Base-by-base conservation (phyloP, 2,113 vertebrate genomes). In the Callithrix jacchus region DNA sequence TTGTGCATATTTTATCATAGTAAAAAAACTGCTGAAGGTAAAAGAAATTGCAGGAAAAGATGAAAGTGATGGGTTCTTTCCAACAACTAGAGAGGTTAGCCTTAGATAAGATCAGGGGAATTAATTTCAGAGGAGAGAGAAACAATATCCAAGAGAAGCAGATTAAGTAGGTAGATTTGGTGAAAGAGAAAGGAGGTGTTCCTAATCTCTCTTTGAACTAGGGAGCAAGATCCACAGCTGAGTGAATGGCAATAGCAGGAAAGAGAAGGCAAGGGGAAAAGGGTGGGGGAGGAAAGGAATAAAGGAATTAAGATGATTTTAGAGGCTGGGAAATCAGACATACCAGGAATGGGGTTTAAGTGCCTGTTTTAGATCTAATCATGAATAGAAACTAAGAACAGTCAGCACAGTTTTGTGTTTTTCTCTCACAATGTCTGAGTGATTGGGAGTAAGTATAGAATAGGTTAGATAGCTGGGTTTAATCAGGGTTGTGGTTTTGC, bases 1-100 rank as follows among this genome's bases (percentile, higher is more conserved):
- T 58, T 83, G 12, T 77, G 16, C 52, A 10, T 52, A 35, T 68
- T 66, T 86, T 77, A 86, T 54, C 27, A 77, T 6, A 85, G 56
- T 58, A 89, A 76, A 93, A 74, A 93, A 87, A 54, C 1, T 74
- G 81, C 47, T 90, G 47, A 94, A 68, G 70, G 27, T 84, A 84
- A 95, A 3, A 73, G 5, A 87, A 66, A 76, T 0, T 73, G 8
- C 42, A 40, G 58, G 54, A 77, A 95, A 49, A 68, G 68, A 81
- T 10, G 2, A 71, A 77, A 52, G 70, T n/a, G 37, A 87, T 1
- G 56, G 18, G 58, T 35, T 84, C 79, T 30, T 32, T 11, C n/a
- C 13, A 37, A 68, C 4, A 68, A 95, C 8, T 82, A 35, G 23
- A 89, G 49, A 49, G 1, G 17, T 76, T 14, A 77, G 81, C 45